Evolutionary conservation across 2,888 invertebrate genomes (phyloP).

Genomic region (Anthoptus insignis): DNA sequence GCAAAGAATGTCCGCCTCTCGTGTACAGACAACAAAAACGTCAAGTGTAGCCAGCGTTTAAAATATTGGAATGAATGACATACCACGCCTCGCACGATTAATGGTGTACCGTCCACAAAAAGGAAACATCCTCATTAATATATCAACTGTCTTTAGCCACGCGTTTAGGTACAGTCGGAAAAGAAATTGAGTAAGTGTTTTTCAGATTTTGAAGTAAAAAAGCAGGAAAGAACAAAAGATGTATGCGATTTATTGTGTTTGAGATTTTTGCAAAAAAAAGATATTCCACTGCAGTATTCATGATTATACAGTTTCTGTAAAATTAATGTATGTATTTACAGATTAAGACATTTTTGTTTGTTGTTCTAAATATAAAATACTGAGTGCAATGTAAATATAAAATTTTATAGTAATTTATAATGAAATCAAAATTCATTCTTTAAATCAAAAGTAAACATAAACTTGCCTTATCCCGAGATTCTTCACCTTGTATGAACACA

Average conservation of each 20-base stretch:
- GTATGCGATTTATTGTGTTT: slow-evolving; percentile 12
- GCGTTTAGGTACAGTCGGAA: slow-evolving; percentile 70
- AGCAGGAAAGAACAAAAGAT: slow-evolving; percentile 6
- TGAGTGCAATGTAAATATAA: neutral
- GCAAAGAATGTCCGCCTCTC: slow-evolving; percentile 73
- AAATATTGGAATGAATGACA: slow-evolving; percentile 87
- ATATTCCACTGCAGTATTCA: too few species aligned
- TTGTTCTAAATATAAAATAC: neutral
- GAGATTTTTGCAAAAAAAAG: neutral
- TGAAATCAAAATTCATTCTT: too few species aligned
- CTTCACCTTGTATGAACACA: too few species aligned
- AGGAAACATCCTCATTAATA: slow-evolving; percentile 85
- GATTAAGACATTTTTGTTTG: neutral
- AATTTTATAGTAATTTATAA: neutral
- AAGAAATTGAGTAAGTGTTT: slow-evolving; percentile 20
- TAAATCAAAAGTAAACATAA: too few species aligned
- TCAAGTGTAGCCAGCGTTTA: slow-evolving; percentile 77
- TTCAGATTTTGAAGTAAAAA: slow-evolving; percentile 16
- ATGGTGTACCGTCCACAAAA: slow-evolving; percentile 82
- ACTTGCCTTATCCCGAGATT: too few species aligned
- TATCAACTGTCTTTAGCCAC: slow-evolving; percentile 84
- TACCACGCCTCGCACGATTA: slow-evolving; percentile 85
- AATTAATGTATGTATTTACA: neutral
- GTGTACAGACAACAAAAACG: slow-evolving; percentile 82
- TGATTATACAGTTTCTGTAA: neutral